Evolutionary conservation across 2,888 invertebrate species (phyloP).

Genomic region (Plutella xylostella): DNA sequence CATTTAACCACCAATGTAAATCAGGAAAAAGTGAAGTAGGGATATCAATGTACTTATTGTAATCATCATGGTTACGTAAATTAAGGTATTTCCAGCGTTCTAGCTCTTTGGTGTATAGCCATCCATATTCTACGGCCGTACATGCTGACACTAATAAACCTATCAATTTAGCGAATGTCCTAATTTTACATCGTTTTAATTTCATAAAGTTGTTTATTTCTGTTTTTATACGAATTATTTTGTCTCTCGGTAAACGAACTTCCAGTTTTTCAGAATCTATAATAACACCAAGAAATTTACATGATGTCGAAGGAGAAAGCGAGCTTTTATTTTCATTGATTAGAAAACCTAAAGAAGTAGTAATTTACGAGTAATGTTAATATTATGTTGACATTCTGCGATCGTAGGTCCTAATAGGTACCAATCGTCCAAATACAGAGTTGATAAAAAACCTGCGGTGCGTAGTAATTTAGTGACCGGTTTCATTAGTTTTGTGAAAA

Average conservation of each 20-base stretch:
- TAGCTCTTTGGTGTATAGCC: constrained; percentile 7
- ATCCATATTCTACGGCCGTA: constrained; percentile 7
- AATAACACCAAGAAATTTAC: constrained; percentile 8
- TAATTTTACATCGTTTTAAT: constrained; percentile 3
- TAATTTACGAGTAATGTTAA: too few relatives aligned
- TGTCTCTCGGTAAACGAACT: constrained; percentile 7
- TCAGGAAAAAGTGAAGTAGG: not conserved
- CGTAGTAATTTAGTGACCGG: constrained; percentile 12
- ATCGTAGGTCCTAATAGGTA: too few relatives aligned
- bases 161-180: constrained; percentile 5
- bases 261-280: constrained; percentile 3
- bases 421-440: constrained; percentile 12
- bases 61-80: not conserved
- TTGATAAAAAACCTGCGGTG: constrained; percentile 9
- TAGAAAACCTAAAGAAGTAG: not conserved
- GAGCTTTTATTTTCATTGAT: not conserved
- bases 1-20: not conserved
- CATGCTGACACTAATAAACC: constrained; percentile 5
- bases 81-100: constrained; percentile 3
- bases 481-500: constrained; percentile 14
- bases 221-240: constrained; percentile 1
- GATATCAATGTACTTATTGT: not conserved
- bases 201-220: not conserved
- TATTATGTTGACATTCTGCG: too few relatives aligned
- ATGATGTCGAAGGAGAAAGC: not conserved